These are phyloP conservation scores for Subacronicta megacephala DNA, from an alignment of 2,888 invertebrate genomes.

Conservation along the genomic window DNA sequence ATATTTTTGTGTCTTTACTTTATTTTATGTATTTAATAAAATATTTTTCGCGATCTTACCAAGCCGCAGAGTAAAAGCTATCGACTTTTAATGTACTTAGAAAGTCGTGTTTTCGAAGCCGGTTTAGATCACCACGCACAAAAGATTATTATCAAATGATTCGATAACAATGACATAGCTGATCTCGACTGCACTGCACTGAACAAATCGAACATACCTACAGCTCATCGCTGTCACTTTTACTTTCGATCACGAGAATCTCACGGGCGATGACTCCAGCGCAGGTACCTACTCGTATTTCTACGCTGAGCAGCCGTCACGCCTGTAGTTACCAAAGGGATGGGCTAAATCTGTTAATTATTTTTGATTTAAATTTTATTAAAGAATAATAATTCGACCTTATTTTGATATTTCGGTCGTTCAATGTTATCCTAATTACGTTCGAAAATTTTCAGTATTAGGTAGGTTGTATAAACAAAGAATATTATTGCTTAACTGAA, in stretches of 20 bases:
- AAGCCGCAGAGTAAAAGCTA: no score
- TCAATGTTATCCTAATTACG: no score
- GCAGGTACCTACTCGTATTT: slow-evolving; percentile 33
- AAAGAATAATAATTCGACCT: no score
- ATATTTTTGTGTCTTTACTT: no score
- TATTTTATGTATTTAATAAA: no score
- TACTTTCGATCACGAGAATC: slow-evolving; percentile 57
- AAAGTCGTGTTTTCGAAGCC: background rate
- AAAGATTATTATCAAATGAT: background rate
- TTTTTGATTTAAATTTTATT: background rate
- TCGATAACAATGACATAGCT: slow-evolving; percentile 10
- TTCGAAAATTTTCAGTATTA: no score
- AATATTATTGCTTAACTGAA: no score
- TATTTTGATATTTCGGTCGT: no score
- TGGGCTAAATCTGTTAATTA: background rate
- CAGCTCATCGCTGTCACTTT: slow-evolving; percentile 47
- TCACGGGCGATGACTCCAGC: slow-evolving; percentile 55
- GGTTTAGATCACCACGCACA: background rate
- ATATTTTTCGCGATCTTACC: no score
- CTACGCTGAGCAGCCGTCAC: slow-evolving; percentile 26
- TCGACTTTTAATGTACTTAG: background rate
- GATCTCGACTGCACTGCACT: slow-evolving; percentile 19
- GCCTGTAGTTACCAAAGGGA: slow-evolving; percentile 12
- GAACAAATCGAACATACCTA: slow-evolving; percentile 10
- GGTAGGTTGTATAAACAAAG: no score